A percentile compares a stretch with the other conserved stretches of the same genome.
These are phyloP conservation scores for Leptodactylus fuscus DNA, from an alignment of 2,113 vertebrate species.

Conservation along the genomic window DNA sequence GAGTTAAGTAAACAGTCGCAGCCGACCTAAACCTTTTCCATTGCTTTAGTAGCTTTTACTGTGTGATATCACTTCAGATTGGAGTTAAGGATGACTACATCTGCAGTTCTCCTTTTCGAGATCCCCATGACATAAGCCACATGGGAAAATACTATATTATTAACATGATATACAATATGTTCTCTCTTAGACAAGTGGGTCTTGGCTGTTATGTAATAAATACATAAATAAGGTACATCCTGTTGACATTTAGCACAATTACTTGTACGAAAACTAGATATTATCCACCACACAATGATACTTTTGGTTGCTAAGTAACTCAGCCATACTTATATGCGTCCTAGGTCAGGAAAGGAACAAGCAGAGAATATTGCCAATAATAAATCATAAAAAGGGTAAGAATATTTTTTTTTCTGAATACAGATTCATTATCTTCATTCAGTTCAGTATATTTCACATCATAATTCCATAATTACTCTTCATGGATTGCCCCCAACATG, in stretches of 20 bases:
- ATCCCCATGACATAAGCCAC: no score
- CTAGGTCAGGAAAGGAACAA: neutral
- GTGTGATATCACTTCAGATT: no score
- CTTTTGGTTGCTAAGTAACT: neutral
- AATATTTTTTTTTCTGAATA: no score
- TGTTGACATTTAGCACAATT: neutral
- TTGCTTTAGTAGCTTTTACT: no score
- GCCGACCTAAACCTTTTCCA: no score
- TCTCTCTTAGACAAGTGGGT: neutral
- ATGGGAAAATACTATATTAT: neutral
- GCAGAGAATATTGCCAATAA: neutral
- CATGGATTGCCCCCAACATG: neutral
- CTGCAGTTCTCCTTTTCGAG: no score
- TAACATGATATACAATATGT: neutral
- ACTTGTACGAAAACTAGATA: neutral
- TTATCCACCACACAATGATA: neutral
- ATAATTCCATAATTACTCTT: neutral
- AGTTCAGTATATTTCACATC: no score
- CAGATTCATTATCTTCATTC: no score
- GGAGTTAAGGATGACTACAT: no score
- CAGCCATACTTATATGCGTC: neutral
- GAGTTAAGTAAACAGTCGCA: no score
- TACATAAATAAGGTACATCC: neutral
- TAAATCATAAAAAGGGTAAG: neutral
- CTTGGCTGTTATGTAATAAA: no score